Conservation (phyloP, 2,113 vertebrate genomes). For the Mirza zaza region DNA sequence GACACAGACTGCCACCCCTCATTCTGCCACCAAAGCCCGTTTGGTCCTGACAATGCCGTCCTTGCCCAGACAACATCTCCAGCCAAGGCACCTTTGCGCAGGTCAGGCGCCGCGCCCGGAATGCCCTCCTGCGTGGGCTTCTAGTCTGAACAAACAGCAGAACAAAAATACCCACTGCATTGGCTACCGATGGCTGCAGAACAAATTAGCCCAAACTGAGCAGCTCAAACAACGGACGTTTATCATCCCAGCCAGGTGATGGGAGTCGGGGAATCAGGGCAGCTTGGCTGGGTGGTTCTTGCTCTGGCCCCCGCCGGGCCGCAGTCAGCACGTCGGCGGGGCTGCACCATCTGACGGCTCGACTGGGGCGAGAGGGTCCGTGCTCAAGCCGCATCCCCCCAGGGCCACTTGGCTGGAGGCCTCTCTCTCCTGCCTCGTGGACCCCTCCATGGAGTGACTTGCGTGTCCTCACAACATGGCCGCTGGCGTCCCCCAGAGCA, state of each 20-base stretch:
- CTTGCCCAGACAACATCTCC: neutral
- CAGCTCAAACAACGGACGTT: neutral
- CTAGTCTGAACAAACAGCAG: neutral
- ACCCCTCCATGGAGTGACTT: neutral
- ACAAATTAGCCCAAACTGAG: fast-evolving
- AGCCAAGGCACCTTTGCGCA: neutral
- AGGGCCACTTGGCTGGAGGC: neutral
- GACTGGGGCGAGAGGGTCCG: neutral
- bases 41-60: too few relatives aligned
- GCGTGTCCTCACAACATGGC: neutral
- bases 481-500: neutral
- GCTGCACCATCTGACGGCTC: neutral
- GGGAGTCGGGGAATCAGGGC: neutral
- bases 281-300: neutral
- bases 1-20: neutral
- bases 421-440: neutral
- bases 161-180: neutral
- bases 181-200: neutral
- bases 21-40: neutral
- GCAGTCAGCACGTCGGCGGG: neutral
- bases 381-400: neutral
- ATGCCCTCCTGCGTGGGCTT: too few relatives aligned
- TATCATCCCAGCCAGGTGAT: fast-evolving
- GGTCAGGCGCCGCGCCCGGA: neutral
- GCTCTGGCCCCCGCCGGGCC: too few relatives aligned